Evolutionary conservation across 2,113 vertebrate species (phyloP), one percentile per base, ranked within the genome.

Genomic region (Albula glossodonta): DNA sequence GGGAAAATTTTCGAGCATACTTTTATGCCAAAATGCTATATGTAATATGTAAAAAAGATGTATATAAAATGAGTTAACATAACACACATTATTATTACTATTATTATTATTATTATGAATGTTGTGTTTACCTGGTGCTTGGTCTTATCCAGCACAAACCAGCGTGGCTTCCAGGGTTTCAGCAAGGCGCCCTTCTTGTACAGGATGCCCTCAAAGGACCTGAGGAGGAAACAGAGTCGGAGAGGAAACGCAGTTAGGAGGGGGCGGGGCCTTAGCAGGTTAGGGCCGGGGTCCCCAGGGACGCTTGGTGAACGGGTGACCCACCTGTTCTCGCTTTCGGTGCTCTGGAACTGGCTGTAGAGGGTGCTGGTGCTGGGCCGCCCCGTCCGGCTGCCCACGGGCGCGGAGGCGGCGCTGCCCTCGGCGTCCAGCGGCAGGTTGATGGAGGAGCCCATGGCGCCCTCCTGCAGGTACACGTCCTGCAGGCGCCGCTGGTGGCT

Each of bases 141-240:
- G 57, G 98, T 99, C 94, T 99, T 99, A 93, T 99, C 98, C 91
- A 99, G 92, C 83, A 99, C 98, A 1, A 99, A 99, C 98, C 98
- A 99, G 57, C 98, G 97, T 0, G 97, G 96, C 89, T 95, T 99
- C 98, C 98, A 99, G 0, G 98, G 97, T 83, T 99, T 99, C 96
- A 99, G 95, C 94, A 99, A 93, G 51, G 98, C 97, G 0, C 98
- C 98, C 88, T 93, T 98, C 93, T 99, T 99, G 89, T 91, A 99
- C 15, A 99, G 92, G 12, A 97, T 96, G 2, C 98, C 98, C 93
- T 99, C 98, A 0, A 97, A 98, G 56, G 98, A 99, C 92, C 98
- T 99, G 90, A 0, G 0, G 60, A 12, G 56, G 31, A 86, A 49
- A 78, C 9, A 48, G 22, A 86, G 52, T 79, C 19, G 31, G 83